Evolutionary conservation across 1,140 invertebrate genomes (phyloP).

Genomic region (Zeugodacus cucurbitae): DNA sequence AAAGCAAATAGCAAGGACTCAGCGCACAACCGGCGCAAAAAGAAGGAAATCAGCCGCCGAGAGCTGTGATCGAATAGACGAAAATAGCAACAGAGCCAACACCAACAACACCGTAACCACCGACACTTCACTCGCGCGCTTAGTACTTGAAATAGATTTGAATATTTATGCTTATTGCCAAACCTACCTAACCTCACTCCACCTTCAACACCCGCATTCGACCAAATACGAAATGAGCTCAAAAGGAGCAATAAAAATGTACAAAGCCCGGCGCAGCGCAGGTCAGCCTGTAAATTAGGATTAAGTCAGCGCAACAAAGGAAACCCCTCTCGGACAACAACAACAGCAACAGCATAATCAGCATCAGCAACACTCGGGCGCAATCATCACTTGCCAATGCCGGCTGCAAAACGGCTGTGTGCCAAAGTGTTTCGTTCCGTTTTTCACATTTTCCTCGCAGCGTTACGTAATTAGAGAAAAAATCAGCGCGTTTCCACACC

Average conservation of each 20-base stretch:
- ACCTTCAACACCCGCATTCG: not conserved
- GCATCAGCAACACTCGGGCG: not conserved
- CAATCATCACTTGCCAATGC: not conserved
- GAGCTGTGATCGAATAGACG: not conserved
- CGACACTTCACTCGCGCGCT: not conserved
- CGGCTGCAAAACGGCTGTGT: slow-evolving; percentile 10
- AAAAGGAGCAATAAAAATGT: not conserved
- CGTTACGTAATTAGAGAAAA: slow-evolving; percentile 23
- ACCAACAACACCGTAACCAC: not conserved
- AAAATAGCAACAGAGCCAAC: not conserved
- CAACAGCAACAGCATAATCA: not conserved
- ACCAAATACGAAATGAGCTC: not conserved
- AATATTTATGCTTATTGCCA: slow-evolving; percentile 25
- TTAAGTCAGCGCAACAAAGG: not conserved
- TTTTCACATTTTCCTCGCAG: not conserved
- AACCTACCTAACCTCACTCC: not conserved
- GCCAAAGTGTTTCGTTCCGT: not conserved
- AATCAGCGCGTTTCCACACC: slow-evolving; percentile 6
- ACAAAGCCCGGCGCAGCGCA: not conserved
- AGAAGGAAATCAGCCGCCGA: not conserved
- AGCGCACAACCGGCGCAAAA: not conserved
- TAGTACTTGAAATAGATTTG: not conserved
- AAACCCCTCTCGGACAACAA: not conserved
- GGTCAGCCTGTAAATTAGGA: slow-evolving; percentile 30
- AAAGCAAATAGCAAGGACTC: not conserved